Percentiles rank a stretch among this genome's conserved stretches.
Evolutionary conservation across 35 echinoderm and acorn worm species (phyloP).

Genomic region (Apostichopus japonicus): DNA sequence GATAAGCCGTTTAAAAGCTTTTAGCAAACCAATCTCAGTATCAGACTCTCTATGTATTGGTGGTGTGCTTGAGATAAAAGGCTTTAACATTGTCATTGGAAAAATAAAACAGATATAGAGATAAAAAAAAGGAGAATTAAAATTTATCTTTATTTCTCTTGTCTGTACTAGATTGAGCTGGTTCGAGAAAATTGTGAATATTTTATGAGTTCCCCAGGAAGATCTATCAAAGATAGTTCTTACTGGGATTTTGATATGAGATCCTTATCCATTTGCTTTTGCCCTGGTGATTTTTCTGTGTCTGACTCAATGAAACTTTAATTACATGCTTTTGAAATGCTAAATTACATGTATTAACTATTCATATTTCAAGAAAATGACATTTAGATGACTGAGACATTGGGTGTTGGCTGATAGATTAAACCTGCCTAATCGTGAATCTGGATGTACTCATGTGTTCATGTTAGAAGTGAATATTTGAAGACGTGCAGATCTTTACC

Average conservation of each 20-base stretch:
- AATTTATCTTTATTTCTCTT: background rate
- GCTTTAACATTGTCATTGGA: background rate
- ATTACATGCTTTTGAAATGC: too few species aligned
- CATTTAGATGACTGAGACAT: too few species aligned
- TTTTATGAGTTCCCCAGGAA: constrained; percentile 3
- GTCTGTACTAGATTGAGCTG: background rate
- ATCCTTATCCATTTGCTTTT: background rate
- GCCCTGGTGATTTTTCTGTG: too few species aligned
- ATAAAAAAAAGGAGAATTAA: background rate
- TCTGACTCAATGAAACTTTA: too few species aligned
- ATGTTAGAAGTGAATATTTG: too few species aligned
- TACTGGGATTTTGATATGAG: background rate
- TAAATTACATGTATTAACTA: too few species aligned
- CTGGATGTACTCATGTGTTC: too few species aligned
- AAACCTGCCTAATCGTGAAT: too few species aligned
- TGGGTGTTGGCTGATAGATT: too few species aligned
- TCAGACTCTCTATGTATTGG: background rate
- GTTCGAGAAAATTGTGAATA: background rate
- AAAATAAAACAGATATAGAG: background rate
- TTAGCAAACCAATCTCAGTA: background rate
- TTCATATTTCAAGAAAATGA: too few species aligned
- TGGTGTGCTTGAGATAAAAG: background rate
- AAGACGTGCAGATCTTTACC: too few species aligned
- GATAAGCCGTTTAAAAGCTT: background rate
- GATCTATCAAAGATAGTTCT: constrained; percentile 5